phyloP scores from a whole-genome alignment of 2,888 invertebrate genomes.

The Trichogramma dendrolimi region DNA sequence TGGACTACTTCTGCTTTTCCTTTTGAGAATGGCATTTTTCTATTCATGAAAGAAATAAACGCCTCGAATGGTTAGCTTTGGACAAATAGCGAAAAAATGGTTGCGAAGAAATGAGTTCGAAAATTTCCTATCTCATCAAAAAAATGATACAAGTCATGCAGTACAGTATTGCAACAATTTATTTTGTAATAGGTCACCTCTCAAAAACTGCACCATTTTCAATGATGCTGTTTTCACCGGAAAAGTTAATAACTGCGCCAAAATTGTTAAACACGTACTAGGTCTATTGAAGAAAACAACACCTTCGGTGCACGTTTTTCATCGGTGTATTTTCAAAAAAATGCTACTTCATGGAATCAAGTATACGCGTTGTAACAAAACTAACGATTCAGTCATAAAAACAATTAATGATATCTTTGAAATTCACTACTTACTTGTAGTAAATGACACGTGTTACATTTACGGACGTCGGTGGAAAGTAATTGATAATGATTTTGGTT shows the following conservation, averaged over 20 bases:
- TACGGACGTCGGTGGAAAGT: too few relatives aligned
- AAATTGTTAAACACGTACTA: neutral
- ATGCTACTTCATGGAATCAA: neutral
- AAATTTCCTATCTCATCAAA: neutral
- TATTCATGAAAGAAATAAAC: constrained; percentile 2
- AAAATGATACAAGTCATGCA: neutral
- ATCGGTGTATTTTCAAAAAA: constrained; percentile 1
- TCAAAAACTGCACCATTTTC: neutral
- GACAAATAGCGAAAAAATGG: constrained; percentile 6
- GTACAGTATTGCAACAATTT: neutral
- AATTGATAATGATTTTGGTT: too few relatives aligned
- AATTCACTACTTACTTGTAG: constrained; percentile 1
- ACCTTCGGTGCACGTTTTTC: neutral
- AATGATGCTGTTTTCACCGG: neutral
- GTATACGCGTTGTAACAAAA: neutral
- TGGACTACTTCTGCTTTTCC: constrained; percentile 8
- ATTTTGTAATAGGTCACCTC: neutral
- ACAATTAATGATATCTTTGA: neutral
- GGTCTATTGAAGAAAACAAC: neutral
- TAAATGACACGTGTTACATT: too few relatives aligned
- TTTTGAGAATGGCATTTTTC: constrained; percentile 11
- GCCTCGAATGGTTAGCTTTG: neutral
- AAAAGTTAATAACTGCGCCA: neutral
- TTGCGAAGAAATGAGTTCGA: neutral
- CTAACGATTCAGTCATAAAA: constrained; percentile 3